A percentile compares a stretch with the other conserved stretches of the same genome.
phyloP scores from a whole-genome alignment of 2,888 invertebrate species.

The Mactromeris polynyma region DNA sequence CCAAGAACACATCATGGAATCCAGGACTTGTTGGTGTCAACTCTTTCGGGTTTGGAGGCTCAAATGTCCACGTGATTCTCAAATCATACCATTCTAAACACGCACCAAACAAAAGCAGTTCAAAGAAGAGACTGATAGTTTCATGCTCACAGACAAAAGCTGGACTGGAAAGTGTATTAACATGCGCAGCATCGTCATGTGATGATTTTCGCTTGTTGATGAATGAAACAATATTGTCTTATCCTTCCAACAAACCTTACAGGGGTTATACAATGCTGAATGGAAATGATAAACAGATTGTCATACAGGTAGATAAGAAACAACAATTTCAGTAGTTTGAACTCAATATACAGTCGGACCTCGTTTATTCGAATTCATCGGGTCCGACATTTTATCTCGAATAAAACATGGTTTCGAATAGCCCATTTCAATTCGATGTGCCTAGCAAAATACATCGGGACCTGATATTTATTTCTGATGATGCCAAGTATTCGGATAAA shows the following conservation, averaged over 20 bases:
- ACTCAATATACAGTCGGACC: too few species aligned
- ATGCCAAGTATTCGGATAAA: too few species aligned
- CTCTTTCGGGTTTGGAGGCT: slow-evolving; percentile 99
- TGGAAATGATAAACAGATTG: slow-evolving; percentile 80
- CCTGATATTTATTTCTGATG: too few species aligned
- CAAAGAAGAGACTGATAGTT: slow-evolving; percentile 90
- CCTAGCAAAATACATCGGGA: too few species aligned
- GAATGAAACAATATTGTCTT: slow-evolving; percentile 77
- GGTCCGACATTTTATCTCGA: too few species aligned
- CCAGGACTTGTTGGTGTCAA: slow-evolving; percentile 97
- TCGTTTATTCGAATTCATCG: too few species aligned
- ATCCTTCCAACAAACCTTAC: slow-evolving; percentile 92
- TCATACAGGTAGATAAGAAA: slow-evolving; percentile 73
- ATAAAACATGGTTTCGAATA: too few species aligned
- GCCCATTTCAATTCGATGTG: too few species aligned
- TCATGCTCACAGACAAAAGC: slow-evolving; percentile 95
- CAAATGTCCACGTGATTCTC: slow-evolving; percentile 87
- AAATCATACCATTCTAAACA: slow-evolving; percentile 87
- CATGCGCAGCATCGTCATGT: slow-evolving; percentile 90
- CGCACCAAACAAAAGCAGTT: slow-evolving; percentile 34
- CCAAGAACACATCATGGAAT: slow-evolving; percentile 93
- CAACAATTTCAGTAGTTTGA: neutral
- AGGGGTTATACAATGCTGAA: slow-evolving; percentile 94
- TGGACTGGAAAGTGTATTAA: slow-evolving; percentile 91
- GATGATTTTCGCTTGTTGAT: slow-evolving; percentile 82